These are phyloP conservation scores for Arge pagana DNA, from an alignment of 2,888 invertebrate genomes.

Conservation along the genomic window DNA sequence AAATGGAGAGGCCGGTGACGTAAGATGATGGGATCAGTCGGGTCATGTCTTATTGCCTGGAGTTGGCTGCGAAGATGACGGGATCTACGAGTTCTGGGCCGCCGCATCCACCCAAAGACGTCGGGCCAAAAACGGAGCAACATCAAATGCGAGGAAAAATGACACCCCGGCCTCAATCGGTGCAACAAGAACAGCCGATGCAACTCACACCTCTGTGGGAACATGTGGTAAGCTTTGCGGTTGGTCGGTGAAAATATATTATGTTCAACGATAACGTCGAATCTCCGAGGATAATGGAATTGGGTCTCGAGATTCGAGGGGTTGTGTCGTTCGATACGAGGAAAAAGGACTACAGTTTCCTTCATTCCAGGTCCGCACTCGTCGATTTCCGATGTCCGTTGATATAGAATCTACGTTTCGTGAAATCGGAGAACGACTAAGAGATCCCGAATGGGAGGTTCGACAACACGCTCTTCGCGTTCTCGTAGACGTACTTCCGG, in stretches of 20 bases:
- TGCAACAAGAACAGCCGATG: conserved; percentile 50
- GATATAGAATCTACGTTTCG: conserved; percentile 70
- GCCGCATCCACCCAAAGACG: conserved; percentile 46
- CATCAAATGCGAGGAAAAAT: conserved; percentile 40
- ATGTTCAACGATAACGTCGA: no score
- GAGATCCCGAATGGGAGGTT: conserved; percentile 83
- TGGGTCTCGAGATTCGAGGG: no score
- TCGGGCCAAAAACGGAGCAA: conserved; percentile 52
- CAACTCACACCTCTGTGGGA: conserved; percentile 82
- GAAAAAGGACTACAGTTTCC: no score
- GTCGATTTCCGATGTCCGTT: conserved; percentile 71
- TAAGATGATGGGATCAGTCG: conserved; percentile 34
- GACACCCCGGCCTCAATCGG: conserved; percentile 43
- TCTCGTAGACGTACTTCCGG: conserved; percentile 77
- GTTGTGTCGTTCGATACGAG: no score
- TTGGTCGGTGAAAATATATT: no score
- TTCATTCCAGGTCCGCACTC: conserved; percentile 67
- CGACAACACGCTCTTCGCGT: conserved; percentile 81
- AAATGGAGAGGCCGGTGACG: no score
- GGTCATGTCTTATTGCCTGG: conserved; percentile 48
- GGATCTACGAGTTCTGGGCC: conserved; percentile 45
- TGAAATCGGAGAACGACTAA: conserved; percentile 73
- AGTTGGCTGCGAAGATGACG: conserved; percentile 46
- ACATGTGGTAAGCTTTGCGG: conserved; percentile 62
- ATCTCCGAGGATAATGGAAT: no score